These are phyloP conservation scores for Philonicus albiceps DNA, from an alignment of 2,888 invertebrate species.

Conservation along the genomic window DNA sequence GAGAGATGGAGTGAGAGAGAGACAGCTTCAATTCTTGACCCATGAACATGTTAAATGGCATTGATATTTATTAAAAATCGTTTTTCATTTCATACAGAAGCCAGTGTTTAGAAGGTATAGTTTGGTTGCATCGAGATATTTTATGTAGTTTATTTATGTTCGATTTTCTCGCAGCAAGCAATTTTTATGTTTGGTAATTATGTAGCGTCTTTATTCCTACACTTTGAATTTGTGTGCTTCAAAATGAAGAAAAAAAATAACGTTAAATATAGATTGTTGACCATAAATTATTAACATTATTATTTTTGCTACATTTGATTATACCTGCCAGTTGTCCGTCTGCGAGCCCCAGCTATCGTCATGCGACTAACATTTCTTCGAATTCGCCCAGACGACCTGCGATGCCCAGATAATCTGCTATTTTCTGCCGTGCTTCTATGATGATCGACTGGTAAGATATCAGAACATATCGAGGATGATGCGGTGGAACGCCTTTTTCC, in stretches of 20 bases:
- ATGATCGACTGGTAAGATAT: slow-evolving; percentile 58
- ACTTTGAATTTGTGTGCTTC: no score
- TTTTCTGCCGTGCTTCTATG: slow-evolving; percentile 61
- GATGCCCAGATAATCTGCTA: slow-evolving; percentile 56
- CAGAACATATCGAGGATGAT: slow-evolving; percentile 62
- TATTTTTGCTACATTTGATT: not conserved
- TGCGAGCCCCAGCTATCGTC: slow-evolving; percentile 61
- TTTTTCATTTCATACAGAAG: no score
- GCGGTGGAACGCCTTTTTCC: slow-evolving; percentile 61
- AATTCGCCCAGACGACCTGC: slow-evolving; percentile 60
- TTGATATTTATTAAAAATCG: no score
- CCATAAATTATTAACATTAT: not conserved
- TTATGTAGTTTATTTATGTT: no score
- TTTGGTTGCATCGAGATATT: no score
- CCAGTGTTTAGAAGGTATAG: no score
- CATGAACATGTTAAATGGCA: no score
- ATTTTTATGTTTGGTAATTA: no score
- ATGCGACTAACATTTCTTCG: slow-evolving; percentile 60
- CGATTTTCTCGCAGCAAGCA: no score
- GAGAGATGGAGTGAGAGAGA: no score
- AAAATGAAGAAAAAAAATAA: not conserved
- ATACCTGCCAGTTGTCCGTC: slow-evolving; percentile 64
- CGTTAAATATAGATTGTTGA: not conserved
- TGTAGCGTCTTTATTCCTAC: no score
- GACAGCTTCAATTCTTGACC: no score